Base-by-base conservation (phyloP, 2,888 invertebrate genomes). In the Camptogramma bilineatum region DNA sequence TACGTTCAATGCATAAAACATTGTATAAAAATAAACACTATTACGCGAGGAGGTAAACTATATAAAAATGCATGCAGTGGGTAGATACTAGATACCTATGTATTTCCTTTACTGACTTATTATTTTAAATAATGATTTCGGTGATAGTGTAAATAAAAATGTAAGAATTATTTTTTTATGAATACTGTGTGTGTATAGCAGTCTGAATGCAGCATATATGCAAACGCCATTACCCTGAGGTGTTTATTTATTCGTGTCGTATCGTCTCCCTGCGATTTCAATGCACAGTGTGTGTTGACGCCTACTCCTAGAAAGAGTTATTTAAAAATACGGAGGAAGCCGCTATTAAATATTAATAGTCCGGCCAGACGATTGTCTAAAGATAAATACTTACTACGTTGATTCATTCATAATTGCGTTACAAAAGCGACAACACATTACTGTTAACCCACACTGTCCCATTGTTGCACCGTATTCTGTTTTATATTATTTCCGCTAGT, bases 211-310 rank as follows among this genome's bases (percentile, higher is more conserved):
- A 34, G 34, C 34, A 34, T 34, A 13, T 19, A 19, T 39, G 13
- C 19, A 13, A 39, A 7, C 17, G 44, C 34, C 39, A 16, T 56
- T 21, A 21, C 16, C 69, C 80, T 80, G 72, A 67, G 28, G 60
- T 54, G 54, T 60, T 77, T 70, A 70, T 56, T 54, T 72, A 85
- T 84, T 76, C 81, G 56, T 63, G 57, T 53, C 74, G 67, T 67
- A 70, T 72, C 71, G 42, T 71, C 52, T 65, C 67, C 67, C 66
- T 55, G 5, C 66, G 64, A 73, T 83, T 72, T 51, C 34, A 51
- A 82, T 80, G 78, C 82, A 57, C 61, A 53, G 66, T 79, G 78
- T 76, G 81, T 73, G 64, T 70, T 42, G 52, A 19, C 46, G 31
- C 55, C 34, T 52, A 51, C 52, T 31, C 16, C 17, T 44, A 44